Evolutionary conservation across 1,140 invertebrate species (phyloP), one percentile per base, ranked within the genome.

Genomic region (Globodera rostochiensis): DNA sequence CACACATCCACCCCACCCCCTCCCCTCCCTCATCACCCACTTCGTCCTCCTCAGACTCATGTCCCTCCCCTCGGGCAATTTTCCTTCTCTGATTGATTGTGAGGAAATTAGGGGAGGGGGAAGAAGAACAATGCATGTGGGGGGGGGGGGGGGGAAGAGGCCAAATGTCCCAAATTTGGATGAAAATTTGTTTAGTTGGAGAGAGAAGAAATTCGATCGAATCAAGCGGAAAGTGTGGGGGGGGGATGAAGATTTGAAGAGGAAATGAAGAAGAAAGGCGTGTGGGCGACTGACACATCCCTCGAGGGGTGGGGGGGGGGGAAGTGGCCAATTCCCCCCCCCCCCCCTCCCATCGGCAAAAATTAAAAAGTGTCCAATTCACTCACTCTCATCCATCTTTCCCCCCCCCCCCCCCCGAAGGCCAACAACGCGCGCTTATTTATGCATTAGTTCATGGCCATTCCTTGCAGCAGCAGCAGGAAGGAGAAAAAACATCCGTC

Each of bases 391-490:
- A 60, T 60, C 57, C 57, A 60, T 60, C 57, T 53, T 53, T 13
- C 13, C 15, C 11, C 57, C 5, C 19, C 6, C 11, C 13, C 11
- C 50, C 57, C 5, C 19, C 57, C 57, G 3, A 8, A 6, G 0
- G 50, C 50, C 50, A 50, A 6, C 50, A 11, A 50, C 50, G 50
- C 11, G 50, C 57, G 57, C 57, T 60, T 60, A 60, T 60, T 60
- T 60, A 60, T 60, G 57, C 57, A 60, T 60, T 60, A 60, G 57
- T 60, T 60, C 57, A 60, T 60, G 57, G 57, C 15, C 57, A 60
- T 19, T 60, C 57, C 19, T 60, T 19, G 11, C 5, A 15, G 13
- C 57, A 60, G 13, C 19, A 5, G 57, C 57, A 13, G 19, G 5
- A 5, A 1, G 19, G 15, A 13, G 19, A 60, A 60, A 60, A 60